A percentile compares a stretch with the other conserved stretches of the same genome.
Evolutionary conservation across 2,888 invertebrate genomes (phyloP).

Genomic region (Pogonocherus hispidulus): DNA sequence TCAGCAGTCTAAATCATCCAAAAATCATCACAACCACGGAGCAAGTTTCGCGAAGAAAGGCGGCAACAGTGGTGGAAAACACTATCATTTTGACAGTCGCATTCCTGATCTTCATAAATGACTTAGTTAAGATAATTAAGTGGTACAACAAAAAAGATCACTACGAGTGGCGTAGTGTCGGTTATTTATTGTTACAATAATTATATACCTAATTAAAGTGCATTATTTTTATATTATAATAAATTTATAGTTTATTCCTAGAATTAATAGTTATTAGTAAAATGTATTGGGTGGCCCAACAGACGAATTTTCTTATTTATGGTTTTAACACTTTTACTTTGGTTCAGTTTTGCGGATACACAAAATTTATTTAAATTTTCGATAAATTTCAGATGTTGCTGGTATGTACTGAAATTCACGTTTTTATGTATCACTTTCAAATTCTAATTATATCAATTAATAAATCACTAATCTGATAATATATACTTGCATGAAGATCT

Average conservation of each 20-base stretch:
- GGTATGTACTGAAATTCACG: too few species aligned
- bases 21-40: slow-evolving; percentile 58
- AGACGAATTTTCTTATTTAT: too few species aligned
- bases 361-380: too few species aligned
- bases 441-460: too few species aligned
- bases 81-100: slow-evolving; percentile 55
- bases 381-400: too few species aligned
- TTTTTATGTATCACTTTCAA: too few species aligned
- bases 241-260: slow-evolving; percentile 16
- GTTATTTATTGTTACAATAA: slow-evolving; percentile 29
- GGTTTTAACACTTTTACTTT: too few species aligned
- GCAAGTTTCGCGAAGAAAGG: slow-evolving; percentile 63
- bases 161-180: slow-evolving; percentile 14
- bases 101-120: slow-evolving; percentile 23
- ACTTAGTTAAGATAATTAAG: neutral
- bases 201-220: slow-evolving; percentile 19
- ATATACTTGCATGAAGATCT: too few species aligned
- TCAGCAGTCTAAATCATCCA: slow-evolving; percentile 58
- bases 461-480: too few species aligned
- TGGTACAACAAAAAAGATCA: slow-evolving; percentile 1
- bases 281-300: too few species aligned
- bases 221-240: slow-evolving; percentile 29
- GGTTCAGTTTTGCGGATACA: too few species aligned
- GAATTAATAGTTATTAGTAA: neutral
- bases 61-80: slow-evolving; percentile 60